Base-by-base conservation (phyloP, 1,140 invertebrate genomes). In the Oryctes rhinoceros region DNA sequence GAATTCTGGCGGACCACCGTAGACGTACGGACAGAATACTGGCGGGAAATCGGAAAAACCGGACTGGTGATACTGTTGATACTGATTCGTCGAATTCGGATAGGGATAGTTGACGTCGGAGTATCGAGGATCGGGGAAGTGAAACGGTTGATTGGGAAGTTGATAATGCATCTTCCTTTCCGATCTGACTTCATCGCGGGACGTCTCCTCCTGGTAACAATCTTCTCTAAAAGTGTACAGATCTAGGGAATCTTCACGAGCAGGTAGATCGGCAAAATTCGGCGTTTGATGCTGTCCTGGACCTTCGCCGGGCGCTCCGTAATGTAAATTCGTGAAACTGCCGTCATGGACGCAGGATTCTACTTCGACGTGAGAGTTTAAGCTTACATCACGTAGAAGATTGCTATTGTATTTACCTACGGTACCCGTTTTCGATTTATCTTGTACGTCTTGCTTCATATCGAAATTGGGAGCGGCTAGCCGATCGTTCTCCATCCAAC, bases 191-290 rank as follows among this genome's bases (percentile, higher is more conserved):
- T 49, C 75, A 44, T 47, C 35, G 76, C 79, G 80, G 79, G 74
- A 81, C 82, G 80, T 59, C 18, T 94, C 90, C 82, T 91, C 90
- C 1, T 91, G 90, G 84, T 94, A 94, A 80, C 92, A 91, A 79
- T 92, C 91, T 81, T 93, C 92, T 44, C 92, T 88, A 81, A 92
- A 92, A 13, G 90, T 89, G 84, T 93, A 94, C 67, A 94, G 86
- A 83, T 93, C 91, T 13, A 92, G 85, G 49, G 91, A 92, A 82
- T 92, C 92, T 81, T 93, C 91, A 48, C 91, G 84, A 4, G 89
- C 88, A 44, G 91, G 90, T 15, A 92, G 85, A 65, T 91, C 89
- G 18, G 82, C 49, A 77, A 86, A 85, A 37, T 79, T 82, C 10
- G 80, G 80, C 6, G 82, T 62, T 48, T 79, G 80, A 59, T 85